phyloP scores from a whole-genome alignment of 1,140 invertebrate genomes.

The Drosophila ogumai region DNA sequence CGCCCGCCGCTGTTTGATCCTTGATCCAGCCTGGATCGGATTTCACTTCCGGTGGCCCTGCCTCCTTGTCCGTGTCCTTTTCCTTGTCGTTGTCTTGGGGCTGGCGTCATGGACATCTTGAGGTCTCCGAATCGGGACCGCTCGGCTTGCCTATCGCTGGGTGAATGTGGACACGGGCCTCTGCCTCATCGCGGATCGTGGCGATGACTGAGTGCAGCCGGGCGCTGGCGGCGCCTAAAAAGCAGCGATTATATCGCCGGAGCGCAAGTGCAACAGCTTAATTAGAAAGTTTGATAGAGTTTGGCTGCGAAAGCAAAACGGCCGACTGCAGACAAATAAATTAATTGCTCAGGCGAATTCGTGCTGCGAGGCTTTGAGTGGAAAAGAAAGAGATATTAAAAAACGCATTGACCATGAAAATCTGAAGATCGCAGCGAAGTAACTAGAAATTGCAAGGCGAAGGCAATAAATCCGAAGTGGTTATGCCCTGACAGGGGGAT shows the following conservation, averaged over 20 bases:
- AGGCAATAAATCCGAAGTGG: slow-evolving; percentile 30
- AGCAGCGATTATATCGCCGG: slow-evolving; percentile 56
- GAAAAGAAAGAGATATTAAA: slow-evolving; percentile 75
- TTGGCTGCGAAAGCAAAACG: slow-evolving; percentile 69
- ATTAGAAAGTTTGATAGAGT: slow-evolving; percentile 77
- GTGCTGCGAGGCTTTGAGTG: slow-evolving; percentile 54
- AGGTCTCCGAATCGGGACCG: slow-evolving; percentile 44
- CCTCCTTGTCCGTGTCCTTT: slow-evolving; percentile 25
- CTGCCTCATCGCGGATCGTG: slow-evolving; percentile 81
- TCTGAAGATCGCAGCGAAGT: slow-evolving; percentile 38
- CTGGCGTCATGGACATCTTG: slow-evolving; percentile 70
- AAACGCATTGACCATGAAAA: slow-evolving; percentile 73
- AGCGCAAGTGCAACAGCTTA: slow-evolving; percentile 55
- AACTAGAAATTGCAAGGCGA: slow-evolving; percentile 13
- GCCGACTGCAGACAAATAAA: slow-evolving; percentile 60
- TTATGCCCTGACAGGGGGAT: slow-evolving; percentile 21
- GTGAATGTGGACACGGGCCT: slow-evolving; percentile 57
- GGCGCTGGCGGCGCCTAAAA: slow-evolving; percentile 73
- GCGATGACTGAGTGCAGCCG: slow-evolving; percentile 73
- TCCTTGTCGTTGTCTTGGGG: slow-evolving; percentile 9
- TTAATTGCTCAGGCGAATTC: slow-evolving; percentile 76
- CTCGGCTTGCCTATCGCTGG: slow-evolving; percentile 50
- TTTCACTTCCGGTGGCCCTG: slow-evolving; percentile 19
- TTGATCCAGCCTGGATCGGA: slow-evolving; percentile 58
- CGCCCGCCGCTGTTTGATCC: slow-evolving; percentile 27